These are phyloP conservation scores for Apis dorsata DNA, from an alignment of 1,140 invertebrate genomes.

Conservation along the genomic window DNA sequence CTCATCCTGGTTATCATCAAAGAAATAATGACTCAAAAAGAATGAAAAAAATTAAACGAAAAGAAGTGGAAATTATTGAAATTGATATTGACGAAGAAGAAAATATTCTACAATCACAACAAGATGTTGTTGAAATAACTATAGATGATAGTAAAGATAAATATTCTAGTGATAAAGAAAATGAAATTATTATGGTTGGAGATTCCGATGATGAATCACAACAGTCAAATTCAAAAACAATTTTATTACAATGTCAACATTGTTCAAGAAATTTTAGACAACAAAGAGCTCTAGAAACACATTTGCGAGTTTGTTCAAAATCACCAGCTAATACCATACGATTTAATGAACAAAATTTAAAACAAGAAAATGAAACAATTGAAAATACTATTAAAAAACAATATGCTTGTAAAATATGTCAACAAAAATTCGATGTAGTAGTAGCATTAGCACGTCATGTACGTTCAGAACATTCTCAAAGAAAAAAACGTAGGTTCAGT, in stretches of 20 bases:
- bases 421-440: conserved; percentile 75
- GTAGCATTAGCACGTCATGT: conserved; percentile 76
- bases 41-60: conserved; percentile 64
- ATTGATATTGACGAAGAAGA: conserved; percentile 76
- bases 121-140: conserved; percentile 72
- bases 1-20: conserved; percentile 67
- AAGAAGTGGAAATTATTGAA: conserved; percentile 75
- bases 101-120: conserved; percentile 34
- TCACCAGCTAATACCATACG: conserved; percentile 54
- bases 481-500: conserved; percentile 65
- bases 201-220: conserved; percentile 68
- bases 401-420: conserved; percentile 75
- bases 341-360: conserved; percentile 29
- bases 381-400: conserved; percentile 63
- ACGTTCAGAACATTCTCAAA: conserved; percentile 69
- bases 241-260: conserved; percentile 61
- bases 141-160: conserved; percentile 76
- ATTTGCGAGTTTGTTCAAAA: conserved; percentile 72
- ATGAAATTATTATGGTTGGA: conserved; percentile 77
- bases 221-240: conserved; percentile 51
- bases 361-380: conserved; percentile 37
- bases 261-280: conserved; percentile 70
- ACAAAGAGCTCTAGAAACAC: conserved; percentile 70
- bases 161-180: conserved; percentile 78
- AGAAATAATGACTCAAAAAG: conserved; percentile 54